phyloP scores from a whole-genome alignment of 2,888 invertebrate species.

The Agriopis marginaria region DNA sequence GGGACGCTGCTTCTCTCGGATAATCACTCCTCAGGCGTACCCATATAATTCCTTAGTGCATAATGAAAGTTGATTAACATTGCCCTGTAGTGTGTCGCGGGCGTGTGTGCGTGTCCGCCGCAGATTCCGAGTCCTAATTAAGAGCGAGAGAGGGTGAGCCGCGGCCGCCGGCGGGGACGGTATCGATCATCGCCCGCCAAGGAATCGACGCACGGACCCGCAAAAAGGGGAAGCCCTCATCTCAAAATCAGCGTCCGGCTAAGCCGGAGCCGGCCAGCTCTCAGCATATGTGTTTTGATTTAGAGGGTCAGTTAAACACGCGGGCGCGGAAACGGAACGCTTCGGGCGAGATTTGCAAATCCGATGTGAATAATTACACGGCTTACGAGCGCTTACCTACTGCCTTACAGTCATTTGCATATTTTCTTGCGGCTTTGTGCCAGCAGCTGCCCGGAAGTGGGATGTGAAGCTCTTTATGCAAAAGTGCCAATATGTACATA shows the following conservation, averaged over 20 bases:
- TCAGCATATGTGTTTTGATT: slow-evolving; percentile 86
- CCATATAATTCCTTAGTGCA: slow-evolving; percentile 87
- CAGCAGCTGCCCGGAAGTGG: slow-evolving; percentile 59
- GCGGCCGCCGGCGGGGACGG: slow-evolving; percentile 78
- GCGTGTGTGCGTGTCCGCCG: slow-evolving; percentile 91
- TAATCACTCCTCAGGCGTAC: slow-evolving; percentile 86
- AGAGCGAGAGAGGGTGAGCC: slow-evolving; percentile 88
- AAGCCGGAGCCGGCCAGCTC: slow-evolving; percentile 79
- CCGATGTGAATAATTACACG: slow-evolving; percentile 86
- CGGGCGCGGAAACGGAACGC: slow-evolving; percentile 78
- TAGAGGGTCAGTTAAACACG: slow-evolving; percentile 84
- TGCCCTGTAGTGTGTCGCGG: slow-evolving; percentile 63
- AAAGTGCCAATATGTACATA: slow-evolving; percentile 27
- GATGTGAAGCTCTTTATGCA: slow-evolving; percentile 56
- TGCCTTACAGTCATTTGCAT: slow-evolving; percentile 85
- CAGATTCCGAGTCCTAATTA: slow-evolving; percentile 95
- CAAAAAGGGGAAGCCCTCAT: slow-evolving; percentile 84
- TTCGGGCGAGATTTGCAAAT: slow-evolving; percentile 83
- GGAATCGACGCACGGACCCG: slow-evolving; percentile 85
- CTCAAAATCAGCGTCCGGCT: slow-evolving; percentile 83
- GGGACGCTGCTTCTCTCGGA: slow-evolving; percentile 81
- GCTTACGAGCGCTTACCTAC: slow-evolving; percentile 85
- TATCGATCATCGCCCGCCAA: slow-evolving; percentile 85
- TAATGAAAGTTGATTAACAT: slow-evolving; percentile 87
- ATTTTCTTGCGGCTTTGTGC: slow-evolving; percentile 83